Conservation (phyloP, 2,888 invertebrate species). For the Protophormia terraenovae region DNA sequence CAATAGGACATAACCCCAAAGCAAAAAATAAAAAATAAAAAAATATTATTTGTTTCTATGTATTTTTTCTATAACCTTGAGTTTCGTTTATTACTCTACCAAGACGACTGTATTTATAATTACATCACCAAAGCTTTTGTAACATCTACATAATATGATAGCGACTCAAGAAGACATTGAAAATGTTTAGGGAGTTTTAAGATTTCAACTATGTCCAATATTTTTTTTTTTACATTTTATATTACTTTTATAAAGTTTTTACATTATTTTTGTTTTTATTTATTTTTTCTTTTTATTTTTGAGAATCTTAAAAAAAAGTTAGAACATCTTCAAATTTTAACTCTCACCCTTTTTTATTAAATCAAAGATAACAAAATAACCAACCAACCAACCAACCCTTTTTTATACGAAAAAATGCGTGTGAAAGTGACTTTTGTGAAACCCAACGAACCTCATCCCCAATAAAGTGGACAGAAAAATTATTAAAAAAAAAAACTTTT, state of each 20-base stretch:
- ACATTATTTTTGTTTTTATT: constrained; percentile 22
- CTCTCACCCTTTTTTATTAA: constrained; percentile 24
- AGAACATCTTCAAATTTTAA: constrained; percentile 15
- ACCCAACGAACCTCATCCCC: constrained; percentile 18
- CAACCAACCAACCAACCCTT: constrained; percentile 45
- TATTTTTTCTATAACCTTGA: too few species aligned
- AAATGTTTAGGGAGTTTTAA: background rate
- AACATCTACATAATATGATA: background rate
- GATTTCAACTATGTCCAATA: background rate
- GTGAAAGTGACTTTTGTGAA: constrained; percentile 48
- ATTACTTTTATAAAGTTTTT: constrained; percentile 43
- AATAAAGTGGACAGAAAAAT: constrained; percentile 36
- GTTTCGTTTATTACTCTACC: too few species aligned
- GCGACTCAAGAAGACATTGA: background rate
- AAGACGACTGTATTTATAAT: background rate
- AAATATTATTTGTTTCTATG: too few species aligned
- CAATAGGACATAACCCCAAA: too few species aligned
- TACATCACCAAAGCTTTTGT: too few species aligned
- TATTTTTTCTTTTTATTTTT: background rate
- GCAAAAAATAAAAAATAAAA: too few species aligned
- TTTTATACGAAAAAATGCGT: constrained; percentile 34
- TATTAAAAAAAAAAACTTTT: too few species aligned
- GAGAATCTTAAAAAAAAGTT: constrained; percentile 7
- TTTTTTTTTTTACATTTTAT: constrained; percentile 3
- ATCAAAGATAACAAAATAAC: constrained; percentile 49